phyloP scores from a whole-genome alignment of 2,888 invertebrate genomes.

The Chrysodeixis includens region DNA sequence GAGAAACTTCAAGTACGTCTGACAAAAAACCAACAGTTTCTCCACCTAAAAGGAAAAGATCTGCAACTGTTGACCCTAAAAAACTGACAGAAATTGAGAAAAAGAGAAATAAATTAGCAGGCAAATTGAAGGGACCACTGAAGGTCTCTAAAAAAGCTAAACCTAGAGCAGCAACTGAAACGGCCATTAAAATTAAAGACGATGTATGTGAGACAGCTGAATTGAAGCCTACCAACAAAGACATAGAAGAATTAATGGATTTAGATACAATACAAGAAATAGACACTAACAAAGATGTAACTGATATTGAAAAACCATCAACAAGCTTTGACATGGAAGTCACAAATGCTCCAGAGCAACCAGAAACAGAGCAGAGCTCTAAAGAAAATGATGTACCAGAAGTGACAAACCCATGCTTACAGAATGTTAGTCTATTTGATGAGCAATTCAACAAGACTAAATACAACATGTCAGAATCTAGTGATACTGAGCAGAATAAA shows the following conservation, averaged over 20 bases:
- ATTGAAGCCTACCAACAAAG: constrained; percentile 1
- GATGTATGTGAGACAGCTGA: neutral
- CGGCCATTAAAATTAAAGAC: constrained; percentile 1
- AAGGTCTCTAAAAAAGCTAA: constrained; percentile 5
- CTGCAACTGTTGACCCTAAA: constrained; percentile 39
- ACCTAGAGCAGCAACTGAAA: constrained; percentile 8
- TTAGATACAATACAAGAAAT: constrained; percentile 16
- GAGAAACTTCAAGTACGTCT: constrained; percentile 21
- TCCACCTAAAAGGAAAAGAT: constrained; percentile 44
- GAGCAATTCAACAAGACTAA: constrained; percentile 70
- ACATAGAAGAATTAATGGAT: constrained; percentile 7
- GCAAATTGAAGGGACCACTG: constrained; percentile 18
- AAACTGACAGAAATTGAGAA: constrained; percentile 28
- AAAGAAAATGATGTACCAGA: constrained; percentile 25
- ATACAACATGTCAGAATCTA: constrained; percentile 68
- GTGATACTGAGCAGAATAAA: constrained; percentile 57
- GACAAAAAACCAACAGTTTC: neutral
- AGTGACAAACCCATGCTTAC: constrained; percentile 72
- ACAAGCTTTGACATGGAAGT: constrained; percentile 33
- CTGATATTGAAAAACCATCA: constrained; percentile 37
- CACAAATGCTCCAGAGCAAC: neutral
- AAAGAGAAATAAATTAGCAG: constrained; percentile 44
- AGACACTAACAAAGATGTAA: constrained; percentile 10
- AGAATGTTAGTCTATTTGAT: constrained; percentile 77
- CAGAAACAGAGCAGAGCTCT: constrained; percentile 11